Evolutionary conservation across 2,797 vertebrate genomes (phyloP), one percentile per base, ranked within the genome.

Genomic region (Gadopsis bispinosus): DNA sequence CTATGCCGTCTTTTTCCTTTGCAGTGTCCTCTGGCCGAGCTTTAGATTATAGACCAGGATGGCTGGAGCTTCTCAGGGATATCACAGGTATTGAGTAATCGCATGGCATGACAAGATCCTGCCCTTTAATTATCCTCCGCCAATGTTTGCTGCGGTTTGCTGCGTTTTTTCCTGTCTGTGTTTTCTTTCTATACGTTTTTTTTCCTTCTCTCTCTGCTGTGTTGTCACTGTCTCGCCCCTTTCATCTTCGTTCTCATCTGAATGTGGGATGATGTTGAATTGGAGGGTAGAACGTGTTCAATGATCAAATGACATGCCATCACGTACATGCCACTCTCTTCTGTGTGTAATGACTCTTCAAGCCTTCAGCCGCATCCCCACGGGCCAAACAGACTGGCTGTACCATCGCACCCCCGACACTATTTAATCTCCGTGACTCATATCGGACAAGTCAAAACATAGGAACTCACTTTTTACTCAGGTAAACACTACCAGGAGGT

Each of bases 41-140:
- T 84, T 81, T 78, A 93, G 93, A 95, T 95, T 93, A 94, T 79
- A 94, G 94, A 90, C 88, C 77, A 85, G 73, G 72, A 82, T 73
- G 72, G 33, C 71, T 83, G 54, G 54, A 85, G 87, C 91, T 80
- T 90, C 90, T 89, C 86, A 88, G 83, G 81, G 87, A 90, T 94
- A 95, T 95, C 92, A 92, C 87, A 92, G 87, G 89, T 94, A 91
- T 91, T 91, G 91, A 88, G 90, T 92, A 92, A 94, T 94, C 85
- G 72, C 87, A 85, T 89, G 86, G 87, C 91, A 93, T 84, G 91
- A 93, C 88, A 91, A 67, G 77, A 89, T 84, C 77, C 87, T 92
- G 68, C 93, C 93, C 92, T 95, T 88, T 95, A 94, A 95, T 96
- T 95, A 95, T 92, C 87, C 81, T 70, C 74, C 39, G 56, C 58